Evolutionary conservation across 2,113 vertebrate genomes (phyloP), one percentile per base, ranked within the genome.

Genomic region (Lonchura striata): DNA sequence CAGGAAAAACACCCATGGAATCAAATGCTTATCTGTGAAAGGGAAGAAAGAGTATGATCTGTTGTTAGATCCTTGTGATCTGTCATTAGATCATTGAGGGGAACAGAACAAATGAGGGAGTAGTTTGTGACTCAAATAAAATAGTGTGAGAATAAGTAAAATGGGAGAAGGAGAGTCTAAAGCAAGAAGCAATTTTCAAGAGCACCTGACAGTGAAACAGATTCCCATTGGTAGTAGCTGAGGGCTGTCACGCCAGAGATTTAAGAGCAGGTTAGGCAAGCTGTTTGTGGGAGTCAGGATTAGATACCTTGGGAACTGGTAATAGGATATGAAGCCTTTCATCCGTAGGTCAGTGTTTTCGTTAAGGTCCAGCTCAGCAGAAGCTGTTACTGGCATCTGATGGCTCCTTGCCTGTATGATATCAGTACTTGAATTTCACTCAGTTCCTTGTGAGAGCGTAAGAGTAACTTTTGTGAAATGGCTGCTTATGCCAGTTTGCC

Each of bases 271-370:
- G 83, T 89, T 95, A 65, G 65, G 56, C 59, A 60, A 90, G 69
- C 72, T 91, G 79, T 80, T 94, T 89, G 54, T 63, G 66, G 74
- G 63, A 89, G 75, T 68, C 46, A 24, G 82, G 70, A 92, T 96
- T 90, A 83, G 72, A 76, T 85, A 74, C 94, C 83, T 82, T 90
- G 88, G 82, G 89, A 90, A 91, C 68, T 79, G 71, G 82, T 96
- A 94, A 96, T 72, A 84, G 27, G 63, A 96, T 95, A 92, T 33
- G n/a, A 94, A 95, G 57, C 50, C 74, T 94, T 94, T 96, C 50
- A 81, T 77, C 52, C 11, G 2, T 81, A 76, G 85, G 82, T 95
- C 89, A 86, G 46, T 75, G 66, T 53, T 90, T 54, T 89, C 80
- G 63, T 59, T 68, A 80, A 74, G 30, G 19, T 86, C 87, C 91